These are phyloP conservation scores for Dendrolimus houi DNA, from an alignment of 2,888 invertebrate genomes.

Conservation along the genomic window DNA sequence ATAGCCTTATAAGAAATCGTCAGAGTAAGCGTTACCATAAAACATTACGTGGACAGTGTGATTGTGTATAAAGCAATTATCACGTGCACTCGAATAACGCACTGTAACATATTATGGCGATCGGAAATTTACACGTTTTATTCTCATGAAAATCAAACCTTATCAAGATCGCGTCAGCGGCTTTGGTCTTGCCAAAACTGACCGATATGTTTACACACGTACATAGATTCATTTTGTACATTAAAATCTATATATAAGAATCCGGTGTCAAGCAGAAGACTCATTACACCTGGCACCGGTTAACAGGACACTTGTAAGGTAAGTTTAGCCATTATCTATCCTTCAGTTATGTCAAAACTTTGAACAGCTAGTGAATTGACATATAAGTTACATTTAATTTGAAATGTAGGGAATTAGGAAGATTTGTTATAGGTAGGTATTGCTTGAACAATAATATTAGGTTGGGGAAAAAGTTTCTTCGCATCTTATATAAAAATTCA, in stretches of 20 bases:
- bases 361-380: too few relatives aligned
- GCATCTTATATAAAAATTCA: too few relatives aligned
- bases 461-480: too few relatives aligned
- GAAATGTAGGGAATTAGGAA: too few relatives aligned
- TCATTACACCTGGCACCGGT: constrained; percentile 32
- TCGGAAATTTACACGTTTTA: constrained; percentile 32
- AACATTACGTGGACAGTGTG: constrained; percentile 6
- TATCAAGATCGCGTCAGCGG: constrained; percentile 29
- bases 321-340: constrained; percentile 11
- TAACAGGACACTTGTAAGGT: constrained; percentile 24
- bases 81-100: constrained; percentile 22
- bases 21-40: background rate
- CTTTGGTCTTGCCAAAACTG: constrained; percentile 17
- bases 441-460: too few relatives aligned
- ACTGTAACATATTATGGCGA: constrained; percentile 8
- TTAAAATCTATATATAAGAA: constrained; percentile 48
- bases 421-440: too few relatives aligned
- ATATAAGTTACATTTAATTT: too few relatives aligned
- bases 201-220: constrained; percentile 16
- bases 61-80: constrained; percentile 19
- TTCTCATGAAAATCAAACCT: constrained; percentile 18
- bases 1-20: background rate
- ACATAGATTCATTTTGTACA: constrained; percentile 30
- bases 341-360: too few relatives aligned
- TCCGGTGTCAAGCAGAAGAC: constrained; percentile 18